Evolutionary conservation across 2,888 invertebrate genomes (phyloP).

Genomic region (Harpagoxenus sublaevis): DNA sequence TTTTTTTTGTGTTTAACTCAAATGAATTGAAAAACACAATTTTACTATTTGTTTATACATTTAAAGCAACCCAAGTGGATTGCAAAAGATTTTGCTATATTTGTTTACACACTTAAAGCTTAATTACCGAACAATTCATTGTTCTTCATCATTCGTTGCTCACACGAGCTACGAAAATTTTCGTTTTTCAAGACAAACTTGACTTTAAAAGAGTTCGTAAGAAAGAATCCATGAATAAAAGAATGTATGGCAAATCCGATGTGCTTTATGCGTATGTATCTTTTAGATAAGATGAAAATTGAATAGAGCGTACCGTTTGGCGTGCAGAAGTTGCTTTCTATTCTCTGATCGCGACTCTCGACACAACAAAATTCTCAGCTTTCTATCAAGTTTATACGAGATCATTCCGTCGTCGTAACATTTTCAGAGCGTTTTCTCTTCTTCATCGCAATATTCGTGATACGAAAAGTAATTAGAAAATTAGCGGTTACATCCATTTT

Average conservation of each 20-base stretch:
- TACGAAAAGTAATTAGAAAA: not conserved
- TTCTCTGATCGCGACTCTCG: not conserved
- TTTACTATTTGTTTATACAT: not conserved
- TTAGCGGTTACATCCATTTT: not conserved
- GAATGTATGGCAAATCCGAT: not conserved
- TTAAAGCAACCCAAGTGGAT: not conserved
- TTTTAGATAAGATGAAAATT: slow-evolving; percentile 37
- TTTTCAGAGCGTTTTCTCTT: not conserved
- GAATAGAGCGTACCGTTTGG: not conserved
- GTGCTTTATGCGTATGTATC: slow-evolving; percentile 21
- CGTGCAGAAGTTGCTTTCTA: slow-evolving; percentile 17
- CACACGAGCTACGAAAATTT: not conserved
- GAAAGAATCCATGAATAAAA: not conserved
- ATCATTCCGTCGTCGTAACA: not conserved
- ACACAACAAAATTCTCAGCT: not conserved
- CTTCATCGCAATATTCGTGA: not conserved
- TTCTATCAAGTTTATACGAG: not conserved
- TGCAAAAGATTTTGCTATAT: not conserved
- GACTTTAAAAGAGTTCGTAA: not conserved
- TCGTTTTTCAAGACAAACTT: not conserved
- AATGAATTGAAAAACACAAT: not conserved
- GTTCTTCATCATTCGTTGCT: not conserved
- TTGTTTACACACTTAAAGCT: not conserved
- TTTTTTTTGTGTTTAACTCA: not conserved
- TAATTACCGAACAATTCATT: not conserved